Evolutionary conservation across 30 jellyfish, hydroid and myxozoan genomes (phyloP), one percentile per base, ranked within the genome.

Genomic region (Hydra vulgaris): DNA sequence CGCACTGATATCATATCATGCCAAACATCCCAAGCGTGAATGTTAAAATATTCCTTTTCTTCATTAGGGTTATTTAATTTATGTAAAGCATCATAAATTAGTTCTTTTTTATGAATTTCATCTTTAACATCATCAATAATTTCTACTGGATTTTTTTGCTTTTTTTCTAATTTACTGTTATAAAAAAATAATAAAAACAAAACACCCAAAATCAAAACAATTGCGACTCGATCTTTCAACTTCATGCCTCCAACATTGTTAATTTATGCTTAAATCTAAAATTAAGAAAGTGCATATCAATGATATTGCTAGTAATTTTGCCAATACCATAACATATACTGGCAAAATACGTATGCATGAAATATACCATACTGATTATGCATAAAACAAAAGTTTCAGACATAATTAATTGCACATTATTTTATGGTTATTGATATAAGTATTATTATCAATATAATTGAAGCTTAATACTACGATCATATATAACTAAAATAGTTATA

Each of bases 1-100:
- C 96, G 79, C 18, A 67, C 78, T 12, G 54, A 55, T 52, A 87
- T 95, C 98, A 92, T 92, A 71, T 94, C 84, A 85, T 87, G 79
- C 98, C 98, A 92, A 7, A 80, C 67, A 66, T 81, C 94, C 98
- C 98, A 92, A 0, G 98, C 95, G 52, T 92, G 95, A 77, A 84
- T 73, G 8, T 23, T 40, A 21, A 26, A 70, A 86, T 77, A 66
- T 17, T 16, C 72, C 1, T 5, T 40, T 5, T 12, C 61, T 40
- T 40, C 61, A 40, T 40, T 5, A 40, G 61, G 61, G 5, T 40
- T 40, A 12, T 40, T 40, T 5, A 40, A 40, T 12, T 40, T 40
- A 12, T 40, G 5, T 3, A 40, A 40, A 40, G 61, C 5, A 40
- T 40, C 12, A 12, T 3, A 40, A 12, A 40, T n/a, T n/a, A n/a